Conservation (phyloP, 2,113 vertebrate genomes). For the Syrmaticus mikado region DNA sequence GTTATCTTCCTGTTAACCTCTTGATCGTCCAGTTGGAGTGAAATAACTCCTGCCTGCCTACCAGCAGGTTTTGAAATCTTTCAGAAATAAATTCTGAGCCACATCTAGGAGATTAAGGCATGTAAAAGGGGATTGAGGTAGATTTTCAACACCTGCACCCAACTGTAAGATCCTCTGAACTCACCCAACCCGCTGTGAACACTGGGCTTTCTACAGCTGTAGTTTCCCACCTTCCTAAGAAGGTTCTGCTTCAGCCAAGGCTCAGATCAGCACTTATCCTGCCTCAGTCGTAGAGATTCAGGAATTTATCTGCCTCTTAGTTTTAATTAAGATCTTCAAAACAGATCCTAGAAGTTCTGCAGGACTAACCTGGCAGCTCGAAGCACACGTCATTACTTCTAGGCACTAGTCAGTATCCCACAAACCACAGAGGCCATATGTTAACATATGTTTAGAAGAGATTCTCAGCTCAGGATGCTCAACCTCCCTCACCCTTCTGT, state of each 20-base stretch:
- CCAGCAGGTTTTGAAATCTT: not conserved
- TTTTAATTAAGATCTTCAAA: not conserved
- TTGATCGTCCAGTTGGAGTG: not conserved
- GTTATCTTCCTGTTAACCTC: not conserved
- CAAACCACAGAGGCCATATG: not conserved
- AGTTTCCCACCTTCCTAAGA: not conserved
- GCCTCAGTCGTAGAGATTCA: not conserved
- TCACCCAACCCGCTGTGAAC: not conserved
- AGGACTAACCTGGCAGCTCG: not conserved
- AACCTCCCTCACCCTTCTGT: not conserved
- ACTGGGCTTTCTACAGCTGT: not conserved
- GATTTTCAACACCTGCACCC: not conserved
- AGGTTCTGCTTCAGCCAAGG: not conserved
- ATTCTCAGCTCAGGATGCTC: not conserved
- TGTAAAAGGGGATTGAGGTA: not conserved
- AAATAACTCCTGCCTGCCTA: not conserved
- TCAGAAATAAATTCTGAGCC: not conserved
- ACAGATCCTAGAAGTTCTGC: not conserved
- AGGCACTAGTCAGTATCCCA: not conserved
- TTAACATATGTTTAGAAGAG: not conserved
- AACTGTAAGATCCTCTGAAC: not conserved
- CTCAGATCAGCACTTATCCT: not conserved
- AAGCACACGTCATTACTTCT: not conserved
- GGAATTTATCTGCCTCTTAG: not conserved
- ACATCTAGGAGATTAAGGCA: not conserved